Conservation (phyloP, 2,797 vertebrate species). For the Adrianichthys oophorus region DNA sequence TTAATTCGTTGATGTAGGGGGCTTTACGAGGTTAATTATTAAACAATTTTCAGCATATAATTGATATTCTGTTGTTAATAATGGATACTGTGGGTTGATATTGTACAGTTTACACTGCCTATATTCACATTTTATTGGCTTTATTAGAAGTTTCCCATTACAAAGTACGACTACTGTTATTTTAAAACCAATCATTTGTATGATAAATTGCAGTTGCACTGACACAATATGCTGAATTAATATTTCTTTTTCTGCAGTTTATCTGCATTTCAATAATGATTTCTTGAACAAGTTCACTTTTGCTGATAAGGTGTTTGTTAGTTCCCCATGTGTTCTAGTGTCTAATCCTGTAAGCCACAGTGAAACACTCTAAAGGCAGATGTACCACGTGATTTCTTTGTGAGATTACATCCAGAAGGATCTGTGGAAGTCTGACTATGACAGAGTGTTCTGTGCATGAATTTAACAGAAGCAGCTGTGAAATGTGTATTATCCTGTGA, state of each 20-base stretch:
- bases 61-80: not conserved
- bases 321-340: conserved; percentile 1
- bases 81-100: not conserved
- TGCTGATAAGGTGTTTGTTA: not conserved
- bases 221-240: conserved; percentile 3
- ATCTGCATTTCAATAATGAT: conserved; percentile 30
- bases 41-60: not conserved
- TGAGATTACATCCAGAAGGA: conserved; percentile 9
- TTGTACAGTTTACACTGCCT: no score
- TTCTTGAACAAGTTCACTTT: not conserved
- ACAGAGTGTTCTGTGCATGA: not conserved
- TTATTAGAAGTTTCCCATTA: not conserved
- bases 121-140: not conserved
- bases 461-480: not conserved
- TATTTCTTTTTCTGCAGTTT: not conserved
- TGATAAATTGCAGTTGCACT: not conserved
- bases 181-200: no score
- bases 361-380: conserved; percentile 27
- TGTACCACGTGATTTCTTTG: conserved; percentile 38
- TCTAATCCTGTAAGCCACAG: conserved; percentile 62
- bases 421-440: conserved; percentile 21
- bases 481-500: not conserved
- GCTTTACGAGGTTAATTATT: no score
- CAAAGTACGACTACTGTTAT: not conserved
- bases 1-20: no score